Conservation (phyloP, 1,140 invertebrate species). For the Babylonia areolata region DNA sequence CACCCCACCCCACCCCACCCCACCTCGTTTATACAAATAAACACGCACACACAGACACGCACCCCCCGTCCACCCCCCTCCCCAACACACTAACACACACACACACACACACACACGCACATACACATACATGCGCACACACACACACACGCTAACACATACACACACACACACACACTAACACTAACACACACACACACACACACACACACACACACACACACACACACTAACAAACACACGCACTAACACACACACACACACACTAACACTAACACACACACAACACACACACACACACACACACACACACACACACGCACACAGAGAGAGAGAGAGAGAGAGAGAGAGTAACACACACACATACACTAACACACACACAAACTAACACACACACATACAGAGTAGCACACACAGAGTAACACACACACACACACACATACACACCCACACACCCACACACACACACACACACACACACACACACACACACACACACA, state of each 20-base stretch:
- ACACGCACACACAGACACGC: neutral
- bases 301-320: neutral
- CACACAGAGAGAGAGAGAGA: no score
- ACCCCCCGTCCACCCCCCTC: neutral
- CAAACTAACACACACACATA: neutral
- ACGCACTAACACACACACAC: neutral
- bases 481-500: neutral
- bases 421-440: neutral
- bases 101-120: neutral
- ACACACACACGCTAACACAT: neutral
- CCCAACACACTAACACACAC: neutral
- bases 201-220: slow-evolving; percentile 3
- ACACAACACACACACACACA: no score
- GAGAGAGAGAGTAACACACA: no score
- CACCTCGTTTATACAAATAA: neutral
- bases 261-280: neutral
- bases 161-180: neutral
- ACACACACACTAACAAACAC: neutral
- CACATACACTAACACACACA: neutral
- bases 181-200: neutral
- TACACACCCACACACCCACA: neutral
- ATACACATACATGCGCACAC: neutral
- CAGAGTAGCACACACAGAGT: neutral
- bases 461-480: slow-evolving; percentile 1
- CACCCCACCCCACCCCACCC: neutral